phyloP scores from a whole-genome alignment of 2,113 vertebrate species.

The Labrus mixtus region DNA sequence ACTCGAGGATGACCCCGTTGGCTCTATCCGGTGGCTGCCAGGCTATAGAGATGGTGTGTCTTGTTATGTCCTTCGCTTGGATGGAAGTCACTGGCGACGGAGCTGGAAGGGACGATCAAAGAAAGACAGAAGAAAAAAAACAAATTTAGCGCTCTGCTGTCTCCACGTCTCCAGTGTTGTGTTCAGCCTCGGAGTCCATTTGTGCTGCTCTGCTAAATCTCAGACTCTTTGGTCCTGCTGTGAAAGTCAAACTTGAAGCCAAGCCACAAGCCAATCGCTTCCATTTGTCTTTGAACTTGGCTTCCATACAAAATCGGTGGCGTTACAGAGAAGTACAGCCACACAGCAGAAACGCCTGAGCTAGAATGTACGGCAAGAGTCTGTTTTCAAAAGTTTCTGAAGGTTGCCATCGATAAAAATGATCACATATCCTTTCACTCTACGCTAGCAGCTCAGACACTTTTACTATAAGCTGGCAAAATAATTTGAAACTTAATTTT shows the following conservation, averaged over 20 bases:
- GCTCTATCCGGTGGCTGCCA: slow-evolving; percentile 96
- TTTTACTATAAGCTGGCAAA: slow-evolving; percentile 45
- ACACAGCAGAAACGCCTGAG: slow-evolving; percentile 22
- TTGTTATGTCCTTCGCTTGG: slow-evolving; percentile 95
- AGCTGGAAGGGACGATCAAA: slow-evolving; percentile 79
- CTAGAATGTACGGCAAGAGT: slow-evolving; percentile 13
- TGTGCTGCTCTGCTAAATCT: slow-evolving; percentile 58
- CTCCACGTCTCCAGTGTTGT: slow-evolving; percentile 26
- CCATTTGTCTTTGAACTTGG: slow-evolving; percentile 58
- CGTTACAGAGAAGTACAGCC: slow-evolving; percentile 28
- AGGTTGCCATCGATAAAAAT: slow-evolving; percentile 45
- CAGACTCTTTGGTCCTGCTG: slow-evolving; percentile 56
- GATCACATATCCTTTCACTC: slow-evolving; percentile 43
- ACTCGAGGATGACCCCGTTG: slow-evolving; percentile 97
- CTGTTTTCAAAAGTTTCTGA: slow-evolving; percentile 22
- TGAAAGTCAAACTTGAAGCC: slow-evolving; percentile 67
- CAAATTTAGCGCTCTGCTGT: slow-evolving; percentile 31
- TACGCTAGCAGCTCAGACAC: slow-evolving; percentile 10
- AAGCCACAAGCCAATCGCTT: slow-evolving; percentile 55
- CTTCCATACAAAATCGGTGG: slow-evolving; percentile 48
- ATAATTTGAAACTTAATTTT: slow-evolving; percentile 50
- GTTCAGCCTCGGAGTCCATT: slow-evolving; percentile 54
- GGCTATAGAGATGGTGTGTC: slow-evolving; percentile 93
- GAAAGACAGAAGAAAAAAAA: slow-evolving; percentile 30
- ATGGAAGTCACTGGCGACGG: slow-evolving; percentile 94